These are phyloP conservation scores for Phrixothrix hirtus DNA, from an alignment of 2,888 invertebrate genomes.

Conservation along the genomic window DNA sequence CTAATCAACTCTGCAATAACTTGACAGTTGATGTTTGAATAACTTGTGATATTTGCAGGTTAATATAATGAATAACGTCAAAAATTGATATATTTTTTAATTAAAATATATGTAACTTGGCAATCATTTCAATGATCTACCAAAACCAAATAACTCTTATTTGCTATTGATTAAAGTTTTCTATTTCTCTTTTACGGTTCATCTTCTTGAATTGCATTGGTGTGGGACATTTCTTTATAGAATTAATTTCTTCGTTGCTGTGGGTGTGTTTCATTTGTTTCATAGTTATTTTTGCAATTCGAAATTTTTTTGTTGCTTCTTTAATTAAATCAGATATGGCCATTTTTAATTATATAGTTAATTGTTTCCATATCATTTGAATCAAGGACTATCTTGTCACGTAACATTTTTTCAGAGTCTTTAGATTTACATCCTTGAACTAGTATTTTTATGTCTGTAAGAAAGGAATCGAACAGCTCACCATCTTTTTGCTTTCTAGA, in stretches of 20 bases:
- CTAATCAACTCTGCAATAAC: too few species aligned
- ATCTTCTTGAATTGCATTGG: too few species aligned
- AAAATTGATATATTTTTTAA: too few species aligned
- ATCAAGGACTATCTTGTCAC: slow-evolving; percentile 11
- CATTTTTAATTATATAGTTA: slow-evolving; percentile 6
- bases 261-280: slow-evolving; percentile 2
- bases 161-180: too few species aligned
- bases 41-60: too few species aligned
- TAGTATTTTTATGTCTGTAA: slow-evolving; percentile 1
- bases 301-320: slow-evolving; percentile 5
- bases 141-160: too few species aligned
- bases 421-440: slow-evolving; percentile 9
- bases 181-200: too few species aligned
- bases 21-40: too few species aligned
- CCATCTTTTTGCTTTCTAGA: slow-evolving; percentile 1
- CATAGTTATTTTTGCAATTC: slow-evolving; percentile 1
- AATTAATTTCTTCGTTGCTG: not conserved
- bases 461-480: slow-evolving; percentile 1
- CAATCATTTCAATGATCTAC: too few species aligned
- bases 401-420: slow-evolving; percentile 7
- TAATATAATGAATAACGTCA: too few species aligned
- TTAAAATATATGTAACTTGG: too few species aligned
- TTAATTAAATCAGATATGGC: not conserved
- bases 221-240: not conserved
- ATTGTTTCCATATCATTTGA: slow-evolving; percentile 8